Evolutionary conservation across 2,113 vertebrate species (phyloP).

Genomic region (Apteryx owenii): DNA sequence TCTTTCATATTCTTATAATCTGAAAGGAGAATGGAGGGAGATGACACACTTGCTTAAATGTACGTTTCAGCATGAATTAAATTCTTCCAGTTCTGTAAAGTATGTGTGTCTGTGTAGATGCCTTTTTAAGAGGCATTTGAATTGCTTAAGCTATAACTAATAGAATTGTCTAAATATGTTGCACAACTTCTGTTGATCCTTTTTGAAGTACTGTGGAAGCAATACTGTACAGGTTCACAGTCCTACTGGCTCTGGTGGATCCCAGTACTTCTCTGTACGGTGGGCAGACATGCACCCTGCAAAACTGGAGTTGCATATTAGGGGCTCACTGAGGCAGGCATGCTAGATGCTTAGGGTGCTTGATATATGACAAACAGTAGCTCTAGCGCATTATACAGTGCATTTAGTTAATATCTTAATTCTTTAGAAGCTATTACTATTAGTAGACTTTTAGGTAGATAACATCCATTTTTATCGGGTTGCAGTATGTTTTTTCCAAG

Average conservation of each 20-base stretch:
- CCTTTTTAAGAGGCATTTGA: not conserved
- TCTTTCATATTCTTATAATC: not conserved
- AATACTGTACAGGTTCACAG: accelerated
- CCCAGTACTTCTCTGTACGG: accelerated
- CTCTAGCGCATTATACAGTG: not conserved
- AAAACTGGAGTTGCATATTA: accelerated
- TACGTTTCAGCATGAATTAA: not conserved
- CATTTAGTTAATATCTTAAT: not conserved
- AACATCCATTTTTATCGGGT: not conserved
- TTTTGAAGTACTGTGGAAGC: not conserved
- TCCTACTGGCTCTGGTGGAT: not conserved
- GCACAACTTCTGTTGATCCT: not conserved
- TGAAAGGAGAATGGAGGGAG: not conserved
- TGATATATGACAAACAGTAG: not conserved
- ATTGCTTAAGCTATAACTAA: not conserved
- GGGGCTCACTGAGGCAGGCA: accelerated
- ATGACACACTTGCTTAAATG: not conserved
- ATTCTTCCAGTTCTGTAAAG: not conserved
- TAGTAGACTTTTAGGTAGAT: not conserved
- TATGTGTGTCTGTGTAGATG: not conserved
- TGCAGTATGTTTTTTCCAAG: not conserved
- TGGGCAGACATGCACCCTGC: not conserved
- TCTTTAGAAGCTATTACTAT: not conserved
- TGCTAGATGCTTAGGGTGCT: not conserved
- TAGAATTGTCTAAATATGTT: not conserved